Percentiles rank a stretch among this genome's conserved stretches.
Evolutionary conservation across 2,888 invertebrate genomes (phyloP).

Genomic region (Cartodere bifasciata): DNA sequence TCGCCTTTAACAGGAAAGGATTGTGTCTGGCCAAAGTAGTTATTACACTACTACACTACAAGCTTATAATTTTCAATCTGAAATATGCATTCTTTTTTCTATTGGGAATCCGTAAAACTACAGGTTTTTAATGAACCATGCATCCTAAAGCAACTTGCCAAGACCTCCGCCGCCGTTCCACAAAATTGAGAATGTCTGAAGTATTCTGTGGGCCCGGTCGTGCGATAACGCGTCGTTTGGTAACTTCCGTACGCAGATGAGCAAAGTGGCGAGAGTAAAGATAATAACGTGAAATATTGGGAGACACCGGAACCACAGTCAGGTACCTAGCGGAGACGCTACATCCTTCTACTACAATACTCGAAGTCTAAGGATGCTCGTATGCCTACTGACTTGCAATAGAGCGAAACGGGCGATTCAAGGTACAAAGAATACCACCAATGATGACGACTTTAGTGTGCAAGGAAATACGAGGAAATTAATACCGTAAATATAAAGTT

Average conservation of each 20-base stretch:
- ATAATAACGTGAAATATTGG: constrained; percentile 29
- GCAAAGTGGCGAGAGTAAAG: constrained; percentile 30
- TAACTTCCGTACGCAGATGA: constrained; percentile 28
- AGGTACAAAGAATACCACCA: constrained; percentile 6
- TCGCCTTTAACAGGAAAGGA: too few relatives aligned
- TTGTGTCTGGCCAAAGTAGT: too few relatives aligned
- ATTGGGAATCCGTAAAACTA: too few relatives aligned
- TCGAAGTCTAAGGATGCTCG: background rate
- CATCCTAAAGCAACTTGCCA: too few relatives aligned
- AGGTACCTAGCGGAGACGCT: constrained; percentile 24
- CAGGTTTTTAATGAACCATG: too few relatives aligned
- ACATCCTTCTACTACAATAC: background rate
- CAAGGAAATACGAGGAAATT: constrained; percentile 32
- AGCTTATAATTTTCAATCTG: too few relatives aligned
- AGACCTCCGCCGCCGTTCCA: too few relatives aligned
- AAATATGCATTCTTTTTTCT: too few relatives aligned
- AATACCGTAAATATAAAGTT: constrained; percentile 38
- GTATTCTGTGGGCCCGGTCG: constrained; percentile 16
- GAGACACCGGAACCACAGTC: constrained; percentile 23
- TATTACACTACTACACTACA: too few relatives aligned
- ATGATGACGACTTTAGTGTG: constrained; percentile 19
- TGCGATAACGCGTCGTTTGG: constrained; percentile 25
- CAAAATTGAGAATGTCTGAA: too few relatives aligned
- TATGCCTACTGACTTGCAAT: background rate
- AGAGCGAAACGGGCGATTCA: background rate